Evolutionary conservation across 2,113 vertebrate genomes (phyloP).

Genomic region (Stictonetta naevosa): DNA sequence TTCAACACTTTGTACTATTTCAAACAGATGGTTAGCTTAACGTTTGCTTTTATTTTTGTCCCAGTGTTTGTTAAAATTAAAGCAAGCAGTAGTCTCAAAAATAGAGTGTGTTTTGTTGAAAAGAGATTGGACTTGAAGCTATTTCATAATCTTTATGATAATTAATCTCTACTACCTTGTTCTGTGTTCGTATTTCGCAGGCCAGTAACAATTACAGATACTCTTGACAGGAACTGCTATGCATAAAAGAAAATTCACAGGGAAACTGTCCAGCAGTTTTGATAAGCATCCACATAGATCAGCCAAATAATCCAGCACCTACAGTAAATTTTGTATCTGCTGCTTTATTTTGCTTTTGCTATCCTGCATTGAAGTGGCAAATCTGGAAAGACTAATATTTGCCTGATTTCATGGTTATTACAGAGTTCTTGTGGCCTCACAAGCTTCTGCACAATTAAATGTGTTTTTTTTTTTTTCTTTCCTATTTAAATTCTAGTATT

Average conservation of each 20-base stretch:
- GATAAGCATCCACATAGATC: slow-evolving; percentile 35
- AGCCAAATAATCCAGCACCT: slow-evolving; percentile 19
- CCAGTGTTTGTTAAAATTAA: slow-evolving; percentile 3
- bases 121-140: not conserved
- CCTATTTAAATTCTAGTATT: slow-evolving; percentile 75
- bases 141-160: slow-evolving; percentile 2
- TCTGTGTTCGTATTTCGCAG: not conserved
- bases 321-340: slow-evolving; percentile 47
- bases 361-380: slow-evolving; percentile 66
- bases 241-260: not conserved
- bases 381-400: slow-evolving; percentile 78
- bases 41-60: slow-evolving; percentile 15
- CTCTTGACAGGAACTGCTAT: slow-evolving; percentile 6
- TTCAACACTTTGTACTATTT: slow-evolving; percentile 4
- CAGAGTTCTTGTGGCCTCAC: slow-evolving; percentile 86
- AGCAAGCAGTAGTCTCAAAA: not conserved
- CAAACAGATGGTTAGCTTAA: slow-evolving; percentile 3
- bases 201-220: slow-evolving; percentile 3
- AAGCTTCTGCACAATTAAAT: slow-evolving; percentile 79
- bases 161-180: not conserved
- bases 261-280: slow-evolving; percentile 23
- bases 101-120: not conserved
- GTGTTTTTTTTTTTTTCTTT: slow-evolving; percentile 66
- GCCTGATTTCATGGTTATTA: slow-evolving; percentile 75
- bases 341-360: slow-evolving; percentile 25